Conservation (phyloP, 2,888 invertebrate species). For the Parapristionchus giblindavisi region DNA sequence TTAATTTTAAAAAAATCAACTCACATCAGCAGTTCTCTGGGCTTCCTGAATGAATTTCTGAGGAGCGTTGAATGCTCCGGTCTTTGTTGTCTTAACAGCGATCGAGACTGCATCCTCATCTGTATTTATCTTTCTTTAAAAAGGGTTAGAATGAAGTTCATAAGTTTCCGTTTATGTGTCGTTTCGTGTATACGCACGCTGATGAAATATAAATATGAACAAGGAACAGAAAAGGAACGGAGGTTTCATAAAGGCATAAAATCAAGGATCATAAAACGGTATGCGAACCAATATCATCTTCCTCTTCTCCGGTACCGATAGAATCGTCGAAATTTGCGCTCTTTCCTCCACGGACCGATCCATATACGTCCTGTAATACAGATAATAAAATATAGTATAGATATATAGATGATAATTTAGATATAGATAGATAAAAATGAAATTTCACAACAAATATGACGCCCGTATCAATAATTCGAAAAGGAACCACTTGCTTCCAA, state of each 20-base stretch:
- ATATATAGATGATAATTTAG: not conserved
- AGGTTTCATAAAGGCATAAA: not conserved
- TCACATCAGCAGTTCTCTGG: constrained; percentile 53
- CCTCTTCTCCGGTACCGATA: constrained; percentile 94
- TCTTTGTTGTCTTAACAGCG: constrained; percentile 42
- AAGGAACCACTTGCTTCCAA: not conserved
- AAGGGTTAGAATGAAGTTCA: too few relatives aligned
- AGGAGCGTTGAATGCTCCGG: constrained; percentile 48
- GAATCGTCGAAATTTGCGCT: constrained; percentile 89
- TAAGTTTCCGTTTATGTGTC: too few relatives aligned
- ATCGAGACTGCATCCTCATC: constrained; percentile 58
- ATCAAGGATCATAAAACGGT: not conserved
- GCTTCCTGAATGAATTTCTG: constrained; percentile 60
- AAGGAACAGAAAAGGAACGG: not conserved
- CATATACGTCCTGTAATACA: constrained; percentile 81
- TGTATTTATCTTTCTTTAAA: not conserved
- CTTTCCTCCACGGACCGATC: constrained; percentile 78
- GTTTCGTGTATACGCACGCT: too few relatives aligned
- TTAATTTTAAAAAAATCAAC: not conserved
- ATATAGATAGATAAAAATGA: not conserved
- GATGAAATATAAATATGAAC: not conserved
- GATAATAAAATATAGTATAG: not conserved
- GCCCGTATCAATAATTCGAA: not conserved
- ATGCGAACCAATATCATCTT: constrained; percentile 75
- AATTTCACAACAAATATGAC: not conserved